Evolutionary conservation across 2,797 vertebrate species (phyloP).

Genomic region (Urophycis tenuis): DNA sequence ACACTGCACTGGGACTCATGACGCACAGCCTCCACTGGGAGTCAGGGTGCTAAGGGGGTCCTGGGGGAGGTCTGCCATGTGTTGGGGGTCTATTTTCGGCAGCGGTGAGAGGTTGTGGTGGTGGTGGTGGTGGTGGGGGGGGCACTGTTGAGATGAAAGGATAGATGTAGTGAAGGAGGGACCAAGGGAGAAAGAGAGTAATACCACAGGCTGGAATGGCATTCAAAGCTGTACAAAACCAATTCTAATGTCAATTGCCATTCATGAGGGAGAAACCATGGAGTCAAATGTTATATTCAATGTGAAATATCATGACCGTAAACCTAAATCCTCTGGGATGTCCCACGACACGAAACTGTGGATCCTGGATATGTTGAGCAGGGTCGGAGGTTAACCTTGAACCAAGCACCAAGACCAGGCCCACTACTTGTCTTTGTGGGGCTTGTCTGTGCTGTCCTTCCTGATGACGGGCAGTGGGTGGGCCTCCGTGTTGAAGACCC

Average conservation of each 20-base stretch:
- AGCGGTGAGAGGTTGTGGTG: too few species aligned
- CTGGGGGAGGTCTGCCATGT: too few species aligned
- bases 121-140: background rate
- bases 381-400: background rate
- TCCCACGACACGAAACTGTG: background rate
- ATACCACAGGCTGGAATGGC: background rate
- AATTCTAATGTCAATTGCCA: background rate
- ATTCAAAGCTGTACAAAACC: too few species aligned
- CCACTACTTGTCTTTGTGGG: slow-evolving; percentile 67
- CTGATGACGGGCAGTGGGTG: slow-evolving; percentile 89
- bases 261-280: background rate
- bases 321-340: background rate
- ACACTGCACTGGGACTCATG: background rate
- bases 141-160: slow-evolving; percentile 9
- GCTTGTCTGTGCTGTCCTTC: slow-evolving; percentile 65
- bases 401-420: slow-evolving; percentile 3
- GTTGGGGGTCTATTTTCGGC: too few species aligned
- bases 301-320: background rate
- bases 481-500: slow-evolving; percentile 98
- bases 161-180: slow-evolving; percentile 3
- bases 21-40: too few species aligned
- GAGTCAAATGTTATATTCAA: background rate
- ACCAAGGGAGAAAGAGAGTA: slow-evolving; percentile 5
- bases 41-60: background rate
- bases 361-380: background rate